These are phyloP conservation scores for Trissolcus japonicus DNA, from an alignment of 2,888 invertebrate species.

Conservation along the genomic window DNA sequence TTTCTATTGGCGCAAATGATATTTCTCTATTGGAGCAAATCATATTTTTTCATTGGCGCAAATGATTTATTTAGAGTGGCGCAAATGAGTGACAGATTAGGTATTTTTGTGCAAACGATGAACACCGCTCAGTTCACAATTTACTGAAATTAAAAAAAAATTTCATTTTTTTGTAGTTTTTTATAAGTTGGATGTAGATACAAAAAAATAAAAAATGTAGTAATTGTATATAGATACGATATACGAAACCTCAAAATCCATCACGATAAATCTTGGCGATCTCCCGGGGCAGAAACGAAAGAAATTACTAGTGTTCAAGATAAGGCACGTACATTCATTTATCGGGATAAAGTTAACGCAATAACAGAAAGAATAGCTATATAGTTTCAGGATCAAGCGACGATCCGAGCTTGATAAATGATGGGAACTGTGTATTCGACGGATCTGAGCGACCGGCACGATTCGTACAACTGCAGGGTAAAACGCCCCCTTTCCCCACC, in stretches of 20 bases:
- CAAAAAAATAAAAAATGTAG: no score
- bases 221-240: no score
- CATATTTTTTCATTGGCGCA: no score
- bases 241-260: conserved; percentile 12
- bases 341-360: conserved; percentile 59
- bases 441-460: conserved; percentile 31
- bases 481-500: conserved; percentile 6
- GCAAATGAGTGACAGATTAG: no score
- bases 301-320: conserved; percentile 51
- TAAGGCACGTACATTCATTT: conserved; percentile 62
- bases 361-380: conserved; percentile 57
- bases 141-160: no score
- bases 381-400: conserved; percentile 56
- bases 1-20: no score
- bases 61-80: no score
- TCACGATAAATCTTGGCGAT: conserved; percentile 38
- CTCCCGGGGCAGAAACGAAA: conserved; percentile 29
- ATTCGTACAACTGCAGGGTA: neutral
- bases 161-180: no score
- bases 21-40: no score
- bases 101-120: no score
- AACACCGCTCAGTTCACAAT: no score
- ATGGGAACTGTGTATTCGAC: conserved; percentile 50
- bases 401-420: conserved; percentile 65
- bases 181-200: no score